Evolutionary conservation across 2,888 invertebrate species (phyloP).

Genomic region (Calameuta idolon): DNA sequence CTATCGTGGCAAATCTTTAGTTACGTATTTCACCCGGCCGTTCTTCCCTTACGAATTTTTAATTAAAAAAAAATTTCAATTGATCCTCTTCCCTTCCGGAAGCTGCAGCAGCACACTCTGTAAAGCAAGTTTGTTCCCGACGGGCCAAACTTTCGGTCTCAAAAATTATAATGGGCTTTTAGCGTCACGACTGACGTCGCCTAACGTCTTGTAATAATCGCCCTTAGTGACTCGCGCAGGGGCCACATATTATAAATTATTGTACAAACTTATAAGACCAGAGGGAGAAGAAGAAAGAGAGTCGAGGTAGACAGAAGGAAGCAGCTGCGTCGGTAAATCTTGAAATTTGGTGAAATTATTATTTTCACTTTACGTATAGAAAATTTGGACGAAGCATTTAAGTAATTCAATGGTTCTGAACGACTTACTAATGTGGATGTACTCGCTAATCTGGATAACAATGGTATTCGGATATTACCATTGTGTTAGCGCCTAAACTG

Average conservation of each 20-base stretch:
- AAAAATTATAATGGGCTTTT: background rate
- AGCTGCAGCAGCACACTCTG: background rate
- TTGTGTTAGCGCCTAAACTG: no score
- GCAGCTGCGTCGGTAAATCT: background rate
- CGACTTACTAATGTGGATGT: no score
- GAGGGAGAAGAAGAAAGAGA: background rate
- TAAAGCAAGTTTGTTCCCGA: background rate
- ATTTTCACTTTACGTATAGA: background rate
- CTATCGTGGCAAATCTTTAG: background rate
- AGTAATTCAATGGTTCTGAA: no score
- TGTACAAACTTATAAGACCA: background rate
- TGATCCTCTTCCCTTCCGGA: background rate
- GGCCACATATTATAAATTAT: background rate
- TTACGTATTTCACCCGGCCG: background rate
- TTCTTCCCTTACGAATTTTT: background rate
- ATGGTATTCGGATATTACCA: no score
- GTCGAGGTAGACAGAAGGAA: background rate
- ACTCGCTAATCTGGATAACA: no score
- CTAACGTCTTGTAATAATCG: background rate
- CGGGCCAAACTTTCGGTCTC: background rate
- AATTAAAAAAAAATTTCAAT: background rate
- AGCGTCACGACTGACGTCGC: background rate
- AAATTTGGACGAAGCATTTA: background rate
- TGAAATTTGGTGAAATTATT: background rate
- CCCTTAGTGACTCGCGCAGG: background rate